These are phyloP conservation scores for Brachionus rotundiformis DNA, from an alignment of 1,140 invertebrate genomes.

Conservation along the genomic window DNA sequence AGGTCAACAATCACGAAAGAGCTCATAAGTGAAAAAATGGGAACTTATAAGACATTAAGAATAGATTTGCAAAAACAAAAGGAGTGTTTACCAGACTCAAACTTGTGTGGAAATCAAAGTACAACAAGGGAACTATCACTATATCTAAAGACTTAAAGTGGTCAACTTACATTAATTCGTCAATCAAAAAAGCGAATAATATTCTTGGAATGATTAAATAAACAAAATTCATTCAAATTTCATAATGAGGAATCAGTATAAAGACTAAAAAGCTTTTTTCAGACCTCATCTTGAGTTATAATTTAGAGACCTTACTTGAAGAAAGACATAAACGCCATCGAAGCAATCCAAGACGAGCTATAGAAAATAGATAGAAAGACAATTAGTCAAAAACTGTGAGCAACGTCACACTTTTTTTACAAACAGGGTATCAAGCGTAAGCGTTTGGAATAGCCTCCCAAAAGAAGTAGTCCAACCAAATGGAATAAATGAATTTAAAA, in stretches of 20 bases:
- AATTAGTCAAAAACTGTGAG: slow-evolving; percentile 10
- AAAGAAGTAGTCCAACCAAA: neutral
- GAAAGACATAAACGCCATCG: slow-evolving; percentile 50
- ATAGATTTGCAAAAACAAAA: too few relatives aligned
- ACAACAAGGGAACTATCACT: too few relatives aligned
- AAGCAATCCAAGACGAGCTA: slow-evolving; percentile 53
- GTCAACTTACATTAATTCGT: slow-evolving; percentile 37
- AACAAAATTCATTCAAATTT: slow-evolving; percentile 52
- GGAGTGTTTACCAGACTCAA: too few relatives aligned
- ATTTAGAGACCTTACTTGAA: slow-evolving; percentile 47
- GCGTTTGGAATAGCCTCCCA: slow-evolving; percentile 47
- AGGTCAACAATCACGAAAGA: too few relatives aligned
- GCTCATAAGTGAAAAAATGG: too few relatives aligned
- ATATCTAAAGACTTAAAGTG: too few relatives aligned
- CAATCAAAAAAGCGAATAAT: slow-evolving; percentile 51
- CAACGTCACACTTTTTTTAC: slow-evolving; percentile 45
- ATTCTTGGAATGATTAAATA: slow-evolving; percentile 53
- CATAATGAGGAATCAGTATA: slow-evolving; percentile 48
- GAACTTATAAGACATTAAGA: too few relatives aligned
- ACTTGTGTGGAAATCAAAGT: too few relatives aligned
- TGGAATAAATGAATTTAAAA: neutral
- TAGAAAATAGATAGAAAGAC: slow-evolving; percentile 52
- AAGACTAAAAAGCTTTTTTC: too few relatives aligned
- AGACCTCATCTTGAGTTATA: neutral
- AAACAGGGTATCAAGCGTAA: slow-evolving; percentile 32